Conservation (phyloP, 2,113 vertebrate genomes). For the Prinia subflava region DNA sequence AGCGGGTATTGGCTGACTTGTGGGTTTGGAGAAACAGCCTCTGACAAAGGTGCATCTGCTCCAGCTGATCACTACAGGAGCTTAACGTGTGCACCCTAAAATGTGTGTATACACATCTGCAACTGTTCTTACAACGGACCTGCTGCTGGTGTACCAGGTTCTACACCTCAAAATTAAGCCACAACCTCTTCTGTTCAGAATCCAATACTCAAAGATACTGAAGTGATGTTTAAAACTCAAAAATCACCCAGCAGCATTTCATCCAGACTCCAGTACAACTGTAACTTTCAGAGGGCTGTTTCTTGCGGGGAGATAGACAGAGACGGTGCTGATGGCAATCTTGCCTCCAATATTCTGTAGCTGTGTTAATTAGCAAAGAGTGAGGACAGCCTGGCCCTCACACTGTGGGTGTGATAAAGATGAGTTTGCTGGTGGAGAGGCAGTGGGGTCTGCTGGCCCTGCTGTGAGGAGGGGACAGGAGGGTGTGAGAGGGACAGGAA, state of each 20-base stretch:
- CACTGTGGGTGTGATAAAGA: neutral
- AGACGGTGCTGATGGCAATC: neutral
- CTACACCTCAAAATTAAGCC: neutral
- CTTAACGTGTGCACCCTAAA: neutral
- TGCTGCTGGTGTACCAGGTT: neutral
- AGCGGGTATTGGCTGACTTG: accelerated
- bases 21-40: neutral
- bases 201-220: neutral
- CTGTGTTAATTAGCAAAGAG: neutral
- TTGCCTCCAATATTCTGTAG: neutral
- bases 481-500: neutral
- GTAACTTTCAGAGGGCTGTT: neutral
- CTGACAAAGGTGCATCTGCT: neutral
- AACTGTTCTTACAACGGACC: neutral
- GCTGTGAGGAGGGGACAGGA: neutral
- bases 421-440: neutral
- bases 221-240: neutral
- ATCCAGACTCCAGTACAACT: neutral
- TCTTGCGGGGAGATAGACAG: neutral
- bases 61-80: neutral
- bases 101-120: neutral
- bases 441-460: neutral
- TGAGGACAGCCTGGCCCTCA: neutral
- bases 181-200: neutral
- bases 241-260: neutral